These are phyloP conservation scores for Drosophila rufa DNA, from an alignment of 1,140 invertebrate species.

Conservation along the genomic window DNA sequence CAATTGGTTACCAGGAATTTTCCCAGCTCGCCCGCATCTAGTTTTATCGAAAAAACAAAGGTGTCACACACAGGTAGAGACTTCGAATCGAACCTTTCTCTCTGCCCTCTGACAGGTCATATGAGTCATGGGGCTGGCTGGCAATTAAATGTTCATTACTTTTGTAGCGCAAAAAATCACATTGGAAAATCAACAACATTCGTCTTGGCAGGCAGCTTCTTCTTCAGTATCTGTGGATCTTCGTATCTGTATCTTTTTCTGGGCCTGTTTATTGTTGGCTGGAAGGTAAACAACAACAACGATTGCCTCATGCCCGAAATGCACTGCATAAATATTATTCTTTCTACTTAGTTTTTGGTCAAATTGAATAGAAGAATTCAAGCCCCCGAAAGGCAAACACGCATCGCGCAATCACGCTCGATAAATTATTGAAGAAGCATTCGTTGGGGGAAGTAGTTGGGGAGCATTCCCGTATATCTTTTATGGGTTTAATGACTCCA, in stretches of 20 bases:
- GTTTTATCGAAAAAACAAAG: conserved; percentile 21
- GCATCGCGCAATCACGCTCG: conserved; percentile 59
- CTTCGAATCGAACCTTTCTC: conserved; percentile 28
- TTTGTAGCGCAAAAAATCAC: conserved; percentile 31
- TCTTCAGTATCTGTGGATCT: conserved; percentile 15
- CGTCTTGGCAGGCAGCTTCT: conserved; percentile 16
- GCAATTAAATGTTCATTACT: conserved; percentile 66
- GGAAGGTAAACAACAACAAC: conserved; percentile 74
- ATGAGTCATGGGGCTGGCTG: conserved; percentile 43
- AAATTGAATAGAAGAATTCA: conserved; percentile 43
- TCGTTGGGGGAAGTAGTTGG: neutral
- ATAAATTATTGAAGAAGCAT: conserved; percentile 75
- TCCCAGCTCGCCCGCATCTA: conserved; percentile 39
- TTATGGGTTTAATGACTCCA: conserved; percentile 79
- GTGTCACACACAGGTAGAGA: conserved; percentile 43
- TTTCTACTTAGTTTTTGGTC: conserved; percentile 70
- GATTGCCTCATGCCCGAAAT: conserved; percentile 66
- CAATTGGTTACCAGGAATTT: conserved; percentile 62
- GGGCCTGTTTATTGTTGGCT: conserved; percentile 50
- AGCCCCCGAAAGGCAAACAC: conserved; percentile 30
- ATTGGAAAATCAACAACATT: conserved; percentile 42
- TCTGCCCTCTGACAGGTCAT: conserved; percentile 18
- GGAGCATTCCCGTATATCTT: conserved; percentile 61
- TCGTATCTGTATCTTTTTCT: conserved; percentile 18
- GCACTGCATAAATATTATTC: conserved; percentile 75